Conservation (phyloP, 92 coral and sea anemone species). For the Isaurus tuberculatus region DNA sequence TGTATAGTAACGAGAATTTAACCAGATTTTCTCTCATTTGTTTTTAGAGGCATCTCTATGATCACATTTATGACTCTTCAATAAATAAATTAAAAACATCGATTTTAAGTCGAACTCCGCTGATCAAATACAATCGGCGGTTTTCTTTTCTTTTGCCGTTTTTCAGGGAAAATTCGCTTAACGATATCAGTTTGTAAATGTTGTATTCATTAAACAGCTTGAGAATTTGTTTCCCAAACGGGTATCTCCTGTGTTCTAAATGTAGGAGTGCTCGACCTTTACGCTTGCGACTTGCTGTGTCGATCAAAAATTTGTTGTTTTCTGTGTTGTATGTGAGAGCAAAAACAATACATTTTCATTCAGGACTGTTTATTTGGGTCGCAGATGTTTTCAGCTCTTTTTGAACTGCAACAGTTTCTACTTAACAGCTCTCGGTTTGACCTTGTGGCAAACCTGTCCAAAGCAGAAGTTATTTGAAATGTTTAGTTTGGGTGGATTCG, state of each 20-base stretch:
- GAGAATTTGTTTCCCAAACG: constrained; percentile 11
- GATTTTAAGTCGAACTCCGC: constrained; percentile 9
- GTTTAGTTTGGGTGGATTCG: constrained; percentile 8
- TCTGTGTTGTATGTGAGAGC: constrained; percentile 25
- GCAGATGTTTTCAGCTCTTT: constrained; percentile 35
- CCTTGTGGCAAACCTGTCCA: background rate
- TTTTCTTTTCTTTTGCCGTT: constrained; percentile 22
- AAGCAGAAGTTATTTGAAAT: constrained; percentile 6
- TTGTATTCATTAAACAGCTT: constrained; percentile 40
- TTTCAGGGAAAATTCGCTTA: background rate
- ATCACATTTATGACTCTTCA: constrained; percentile 1
- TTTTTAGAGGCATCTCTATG: constrained; percentile 10
- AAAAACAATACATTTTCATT: constrained; percentile 19
- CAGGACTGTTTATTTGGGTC: constrained; percentile 20
- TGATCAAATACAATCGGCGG: constrained; percentile 12
- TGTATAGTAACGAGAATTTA: background rate
- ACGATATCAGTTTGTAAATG: background rate
- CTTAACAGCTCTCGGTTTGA: background rate
- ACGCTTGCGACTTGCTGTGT: background rate
- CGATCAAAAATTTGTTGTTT: constrained; percentile 15
- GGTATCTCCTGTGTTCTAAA: constrained; percentile 35
- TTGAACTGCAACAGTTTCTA: constrained; percentile 25
- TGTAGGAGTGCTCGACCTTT: constrained; percentile 15
- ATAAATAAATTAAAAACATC: constrained; percentile 24
- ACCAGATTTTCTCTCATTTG: constrained; percentile 30